Base-by-base conservation (phyloP, 2,113 vertebrate species). In the Maccullochella peelii region DNA sequence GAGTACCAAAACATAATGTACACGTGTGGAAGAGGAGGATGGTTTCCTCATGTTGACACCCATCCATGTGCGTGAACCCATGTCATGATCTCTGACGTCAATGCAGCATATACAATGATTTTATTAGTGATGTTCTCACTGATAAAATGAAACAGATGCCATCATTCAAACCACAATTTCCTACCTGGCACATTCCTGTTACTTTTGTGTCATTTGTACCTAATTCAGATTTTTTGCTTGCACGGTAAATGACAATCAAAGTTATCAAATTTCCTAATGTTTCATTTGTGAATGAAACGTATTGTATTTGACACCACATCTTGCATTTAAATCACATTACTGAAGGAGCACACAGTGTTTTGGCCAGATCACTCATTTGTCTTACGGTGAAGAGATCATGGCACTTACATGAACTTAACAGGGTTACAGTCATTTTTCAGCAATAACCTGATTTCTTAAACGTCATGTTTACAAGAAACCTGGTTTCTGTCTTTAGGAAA, bases 1-100 rank as follows among this genome's bases (percentile, higher is more conserved):
- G 75, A 94, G 94, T 93, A 87, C 27, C 42, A n/a, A 69, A 36
- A 38, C 33, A 52, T n/a, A 33, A 40, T 30, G 7, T 8, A 30
- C 2, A 15, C 5, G 15, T 3, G 2, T 33, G 8, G 3, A 50
- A 36, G 14, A 55, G 21, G 8, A 38, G 0, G 9, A 58, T 12
- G 23, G 20, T 2, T 52, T 2, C 6, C 16, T 47, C 25, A 63
- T 16, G 6, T 9, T 16, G 25, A 49, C 21, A 63, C 15, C 5
- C 20, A n/a, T n/a, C 14, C 16, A 27, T 9, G 0, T 8, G 20
- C 40, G 8, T 25, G 6, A 12, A 33, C 5, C 6, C 18, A 75
- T 42, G 27, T 20, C 21, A 73, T 59, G 11, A 20, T 40, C 23
- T 40, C 15, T 49, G 66, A 61, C 7, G 16, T 36, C 16, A 58